Conservation (phyloP, 2,797 vertebrate genomes). For the Gallirallus australis region DNA sequence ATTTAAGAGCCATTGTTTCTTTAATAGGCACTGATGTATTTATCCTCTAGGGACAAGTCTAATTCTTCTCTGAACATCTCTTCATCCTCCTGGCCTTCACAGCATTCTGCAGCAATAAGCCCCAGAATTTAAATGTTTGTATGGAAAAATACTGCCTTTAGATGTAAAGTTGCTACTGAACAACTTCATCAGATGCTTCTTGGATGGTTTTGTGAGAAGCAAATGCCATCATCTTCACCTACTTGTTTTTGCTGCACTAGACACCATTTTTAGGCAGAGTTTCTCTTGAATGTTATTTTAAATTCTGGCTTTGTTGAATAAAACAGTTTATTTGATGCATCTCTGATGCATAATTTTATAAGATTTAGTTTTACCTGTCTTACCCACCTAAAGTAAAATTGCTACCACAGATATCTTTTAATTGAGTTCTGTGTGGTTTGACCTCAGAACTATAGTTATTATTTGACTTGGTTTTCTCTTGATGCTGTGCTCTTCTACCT, state of each 20-base stretch:
- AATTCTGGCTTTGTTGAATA: background rate
- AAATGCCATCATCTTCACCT: background rate
- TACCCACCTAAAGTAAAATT: background rate
- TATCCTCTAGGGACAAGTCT: background rate
- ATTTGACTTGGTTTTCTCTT: background rate
- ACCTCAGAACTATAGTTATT: background rate
- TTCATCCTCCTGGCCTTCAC: background rate
- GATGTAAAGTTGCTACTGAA: background rate
- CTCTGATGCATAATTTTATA: background rate
- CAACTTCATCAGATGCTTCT: background rate
- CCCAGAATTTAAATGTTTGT: background rate
- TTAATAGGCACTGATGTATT: background rate
- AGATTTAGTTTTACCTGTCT: background rate
- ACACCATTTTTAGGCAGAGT: background rate
- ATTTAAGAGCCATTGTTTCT: background rate
- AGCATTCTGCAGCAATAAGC: background rate
- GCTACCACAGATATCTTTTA: background rate
- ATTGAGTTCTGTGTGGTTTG: background rate
- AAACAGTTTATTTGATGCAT: background rate
- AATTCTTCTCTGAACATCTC: background rate
- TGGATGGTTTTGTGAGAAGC: background rate
- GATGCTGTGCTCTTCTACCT: background rate
- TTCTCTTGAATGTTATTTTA: background rate
- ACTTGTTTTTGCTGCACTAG: background rate
- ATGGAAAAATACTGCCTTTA: background rate